Base-by-base conservation (phyloP, 92 coral and sea anemone species). In the Epizoanthus scotinus region DNA sequence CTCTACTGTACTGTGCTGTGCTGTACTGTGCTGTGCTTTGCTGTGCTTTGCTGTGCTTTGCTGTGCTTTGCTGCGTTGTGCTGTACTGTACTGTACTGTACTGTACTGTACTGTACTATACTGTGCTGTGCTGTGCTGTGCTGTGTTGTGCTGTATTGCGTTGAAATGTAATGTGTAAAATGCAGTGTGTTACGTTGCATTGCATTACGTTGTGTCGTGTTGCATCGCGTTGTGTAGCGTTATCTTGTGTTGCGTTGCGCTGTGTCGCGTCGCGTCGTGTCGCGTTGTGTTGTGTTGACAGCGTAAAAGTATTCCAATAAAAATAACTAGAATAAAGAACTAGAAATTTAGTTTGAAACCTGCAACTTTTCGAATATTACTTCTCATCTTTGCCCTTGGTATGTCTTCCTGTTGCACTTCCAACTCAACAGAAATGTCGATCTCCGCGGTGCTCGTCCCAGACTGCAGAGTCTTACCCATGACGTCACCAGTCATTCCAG, bases 401-500 rank as follows among this genome's bases (percentile, higher is more conserved):
- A n/a, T 13, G 12, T 68, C 13, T 0, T 68, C 26, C 24, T 38
- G 73, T 53, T 68, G 20, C 29, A 68, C 47, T 68, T 68, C 73
- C 31, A 68, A 6, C 6, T 68, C 73, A 38, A 42, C 56, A 6
- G 73, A 68, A 19, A 68, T 40, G 54, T 68, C 73, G 17, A 68
- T 38, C 5, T 44, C n/a, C n/a, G n/a, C 73, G 47, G 53, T 42
- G 20, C 55, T 68, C 47, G 31, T 20, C 24, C 40, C 70, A 17
- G 47, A 15, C 70, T 64, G 47, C 44, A 64, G 1, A 8, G 42
- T 64, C 47, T 29, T 64, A 38, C 70, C 47, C 70, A 64, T 64
- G n/a, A 68, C 73, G 28, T 68, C 73, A 50, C 29, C 73, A 20
- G 73, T 40, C 28, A 68, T 38, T 26, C 73, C 73, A 6, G 55